Evolutionary conservation across 2,797 vertebrate species (phyloP), one percentile per base, ranked within the genome.

Genomic region (Lithobates pipiens): DNA sequence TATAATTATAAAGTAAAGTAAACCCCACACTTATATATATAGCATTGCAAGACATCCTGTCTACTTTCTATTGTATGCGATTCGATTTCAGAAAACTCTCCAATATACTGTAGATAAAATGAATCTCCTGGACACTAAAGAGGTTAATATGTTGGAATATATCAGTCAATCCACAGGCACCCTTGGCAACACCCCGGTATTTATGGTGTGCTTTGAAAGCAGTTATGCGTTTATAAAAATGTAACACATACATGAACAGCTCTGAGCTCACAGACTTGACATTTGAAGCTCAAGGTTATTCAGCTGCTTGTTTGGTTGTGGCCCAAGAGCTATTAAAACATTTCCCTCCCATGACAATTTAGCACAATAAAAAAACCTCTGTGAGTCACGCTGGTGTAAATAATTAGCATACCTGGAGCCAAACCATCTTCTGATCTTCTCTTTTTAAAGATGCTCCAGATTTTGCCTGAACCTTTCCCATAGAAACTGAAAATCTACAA

Each of bases 221-320:
- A 89, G 71, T 88, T 71, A n/a, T 13, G 80, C 83, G 78, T 88
- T 89, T 70, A 83, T 78, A 90, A 86, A 71, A 3, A 10, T 90
- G 85, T 70, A 80, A 86, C 9, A 6, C 9, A 76, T 83, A 87
- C 75, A 73, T 23, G 86, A 86, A 79, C 84, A 88, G 61, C 84
- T 70, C 79, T 86, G 77, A 81, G n/a, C 69, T 42, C 50, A 32
- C 83, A 57, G 83, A 88, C 86, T 84, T 88, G 85, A 75, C 11
- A 79, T 21, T 80, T 61, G 3, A 25, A 88, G 84, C 15, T 91
- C 90, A 91, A 91, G 89, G 88, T 86, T 85, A 89, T 88, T 88
- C 70, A 44, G 61, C 34, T 50, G 71, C 36, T 42, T 79, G 61
- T 50, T 84, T 87, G 63, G 81, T 84, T 73, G 73, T 63, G 54